Base-by-base conservation (phyloP, 92 coral and sea anemone species). In the Epizoanthus rinbou region DNA sequence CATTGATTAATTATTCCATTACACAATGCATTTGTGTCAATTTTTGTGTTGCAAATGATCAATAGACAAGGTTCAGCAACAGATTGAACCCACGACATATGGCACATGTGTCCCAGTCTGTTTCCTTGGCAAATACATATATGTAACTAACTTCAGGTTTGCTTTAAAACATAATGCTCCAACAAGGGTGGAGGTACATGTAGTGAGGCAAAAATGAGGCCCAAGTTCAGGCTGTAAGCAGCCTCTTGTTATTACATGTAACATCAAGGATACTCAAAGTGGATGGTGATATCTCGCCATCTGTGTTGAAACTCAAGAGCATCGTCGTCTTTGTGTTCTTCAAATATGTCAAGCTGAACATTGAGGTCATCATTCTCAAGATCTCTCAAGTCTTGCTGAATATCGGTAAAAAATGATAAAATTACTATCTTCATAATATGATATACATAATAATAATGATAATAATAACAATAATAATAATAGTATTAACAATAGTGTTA, bases 321-420 rank as follows among this genome's bases (percentile, higher is more conserved):
- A 69, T 97, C 99, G 73, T 97, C 98, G 69, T 97, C 99, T 64
- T 85, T 86, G 79, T 97, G 99, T 70, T 97, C 99, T 85, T 97
- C 99, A 90, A 94, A 97, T 72, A 97, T 92, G 80, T 97, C 99
- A 28, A 97, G 91, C 84, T 97, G 99, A 14, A 97, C 98, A 87
- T 97, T 97, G 17, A 97, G 91, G 84, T 94, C 98, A 79, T 94
- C 99, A 90, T 97, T 97, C 39, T 95, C 99, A 65, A 97, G 88
- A 25, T 90, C 93, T 73, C 99, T 87, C 67, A 97, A 90, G 73
- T 97, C 95, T 95, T 95, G 74, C 54, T 78, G 43, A 43, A 74
- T 28, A 57, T n/a, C 39, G 13, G 78, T 14, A 22, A 50, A 75
- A 0, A 66, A n/a, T 33, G 47, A 6, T 33, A 9, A 19, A 19